Evolutionary conservation across 2,888 invertebrate genomes (phyloP), one percentile per base, ranked within the genome.

Genomic region (Pammene fasciana): DNA sequence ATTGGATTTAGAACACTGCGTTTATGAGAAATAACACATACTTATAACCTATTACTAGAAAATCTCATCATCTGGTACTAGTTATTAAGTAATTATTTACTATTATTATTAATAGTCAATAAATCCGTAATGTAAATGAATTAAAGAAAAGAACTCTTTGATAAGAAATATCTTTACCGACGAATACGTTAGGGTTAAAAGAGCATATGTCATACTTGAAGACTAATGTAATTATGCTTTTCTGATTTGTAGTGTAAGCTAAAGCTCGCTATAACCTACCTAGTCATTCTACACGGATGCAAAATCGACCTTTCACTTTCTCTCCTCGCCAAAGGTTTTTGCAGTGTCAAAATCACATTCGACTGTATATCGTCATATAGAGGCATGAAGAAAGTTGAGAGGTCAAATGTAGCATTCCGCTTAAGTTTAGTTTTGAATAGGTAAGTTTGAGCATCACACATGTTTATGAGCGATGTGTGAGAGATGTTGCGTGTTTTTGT

Each of bases 241-340:
- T 64, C 52, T 45, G 43, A 26, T 54, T 13, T 26, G 5, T 26
- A 10, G 11, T n/a, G 13, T 45, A 34, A 54, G 54, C 26, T 26
- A 3, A 41, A 52, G 16, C 13, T 41, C 13, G 36, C 38, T 5
- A 66, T 34, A 38, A 48, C 50, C 50, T 61, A 48, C 50, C 50
- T 61, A 68, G 67, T 55, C 36, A 36, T 34, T 26, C 45, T 64
- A 68, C 54, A 45, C 77, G 73, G 76, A 79, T 78, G 76, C 76
- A 72, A 75, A 76, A 78, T 68, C 86, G 86, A 87, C 88, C 89
- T 88, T 85, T 89, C 87, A 89, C 89, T 89, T 88, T 89, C 88
- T 82, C 78, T 72, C 72, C 79, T 78, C 82, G 43, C 64, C 46
- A 60, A 70, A 54, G 65, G 60, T 65, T 68, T 67, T 79, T 78